Conservation (phyloP, 2,113 vertebrate genomes). For the Burhinus bistriatus region DNA sequence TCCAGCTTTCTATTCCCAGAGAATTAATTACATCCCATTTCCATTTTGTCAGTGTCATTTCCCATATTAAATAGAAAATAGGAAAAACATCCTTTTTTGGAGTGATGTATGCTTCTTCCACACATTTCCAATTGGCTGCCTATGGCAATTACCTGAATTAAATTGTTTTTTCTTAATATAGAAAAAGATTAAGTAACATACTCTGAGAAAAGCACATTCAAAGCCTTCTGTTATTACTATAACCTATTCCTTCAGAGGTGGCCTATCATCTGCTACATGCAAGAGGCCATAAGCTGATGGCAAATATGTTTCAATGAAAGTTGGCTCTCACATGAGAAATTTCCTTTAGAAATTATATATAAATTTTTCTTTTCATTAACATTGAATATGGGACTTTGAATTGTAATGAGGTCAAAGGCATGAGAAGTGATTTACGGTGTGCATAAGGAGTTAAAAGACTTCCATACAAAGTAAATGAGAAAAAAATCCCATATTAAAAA, state of each 20-base stretch:
- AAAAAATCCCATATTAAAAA: conserved; percentile 24
- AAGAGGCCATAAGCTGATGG: background rate
- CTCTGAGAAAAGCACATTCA: background rate
- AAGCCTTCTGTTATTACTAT: background rate
- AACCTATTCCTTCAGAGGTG: background rate
- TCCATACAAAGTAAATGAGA: conserved; percentile 4
- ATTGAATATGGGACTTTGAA: background rate
- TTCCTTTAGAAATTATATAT: conserved; percentile 3
- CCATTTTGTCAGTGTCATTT: background rate
- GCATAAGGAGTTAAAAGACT: conserved; percentile 2
- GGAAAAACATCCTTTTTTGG: background rate
- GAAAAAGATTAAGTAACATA: background rate
- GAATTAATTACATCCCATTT: background rate
- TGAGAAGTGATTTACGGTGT: conserved; percentile 31
- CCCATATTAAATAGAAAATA: background rate
- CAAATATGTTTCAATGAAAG: background rate
- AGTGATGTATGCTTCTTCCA: background rate
- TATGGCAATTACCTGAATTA: background rate
- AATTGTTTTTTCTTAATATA: background rate
- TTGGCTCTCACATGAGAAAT: conserved; percentile 1
- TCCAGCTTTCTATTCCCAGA: background rate
- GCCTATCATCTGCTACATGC: background rate
- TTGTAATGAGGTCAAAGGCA: conserved; percentile 44
- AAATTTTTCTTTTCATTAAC: conserved; percentile 31
- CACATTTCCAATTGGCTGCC: background rate